Evolutionary conservation across 2,113 vertebrate species (phyloP), one percentile per base, ranked within the genome.

Genomic region (Isurus oxyrinchus): DNA sequence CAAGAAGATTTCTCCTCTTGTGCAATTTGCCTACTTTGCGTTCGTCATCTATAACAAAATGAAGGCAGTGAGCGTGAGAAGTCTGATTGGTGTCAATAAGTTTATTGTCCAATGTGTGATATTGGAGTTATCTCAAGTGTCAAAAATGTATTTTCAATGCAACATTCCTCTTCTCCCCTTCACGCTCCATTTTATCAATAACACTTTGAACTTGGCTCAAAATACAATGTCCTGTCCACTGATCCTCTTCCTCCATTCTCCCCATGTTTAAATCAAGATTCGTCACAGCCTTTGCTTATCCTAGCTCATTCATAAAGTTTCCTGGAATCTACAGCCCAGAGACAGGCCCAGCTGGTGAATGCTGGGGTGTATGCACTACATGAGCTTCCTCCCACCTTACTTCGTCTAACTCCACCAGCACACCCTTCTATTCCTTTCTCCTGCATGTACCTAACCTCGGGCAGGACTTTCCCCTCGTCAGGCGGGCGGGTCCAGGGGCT

Each of bases 1-100:
- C 98, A 31, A 99, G 98, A 96, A 98, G 97, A 91, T 97, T 98
- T 96, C 98, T 97, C 10, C 98, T 98, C 63, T 96, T 98, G 97
- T 98, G 98, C 96, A 99, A 97, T 91, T 98, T 97, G 40, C 98
- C 98, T 96, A 98, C 96, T 96, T 96, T 97, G 96, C 97, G 97
- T 96, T 96, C 97, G 53, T 97, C 98, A 53, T 97, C 97, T 97
- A 40, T 49, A 49, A 59, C 40, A 84, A 21, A 84, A 40, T 63
- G 90, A 63, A 40, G 35, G 25, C 7, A 23, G 49, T 66, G 13
- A 8, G 59, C 14, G 35, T 16, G 35, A n/a, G n/a, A 94, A 23
- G 16, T 21, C 81, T 2, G 40, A 84, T 6, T 40, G 2, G 19
- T 63, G 90, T 7, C 59, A 63, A 23, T 61, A 59, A 23, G 35